These are phyloP conservation scores for Pseudomugil tenellus DNA, from an alignment of 2,797 vertebrate species.

Conservation along the genomic window DNA sequence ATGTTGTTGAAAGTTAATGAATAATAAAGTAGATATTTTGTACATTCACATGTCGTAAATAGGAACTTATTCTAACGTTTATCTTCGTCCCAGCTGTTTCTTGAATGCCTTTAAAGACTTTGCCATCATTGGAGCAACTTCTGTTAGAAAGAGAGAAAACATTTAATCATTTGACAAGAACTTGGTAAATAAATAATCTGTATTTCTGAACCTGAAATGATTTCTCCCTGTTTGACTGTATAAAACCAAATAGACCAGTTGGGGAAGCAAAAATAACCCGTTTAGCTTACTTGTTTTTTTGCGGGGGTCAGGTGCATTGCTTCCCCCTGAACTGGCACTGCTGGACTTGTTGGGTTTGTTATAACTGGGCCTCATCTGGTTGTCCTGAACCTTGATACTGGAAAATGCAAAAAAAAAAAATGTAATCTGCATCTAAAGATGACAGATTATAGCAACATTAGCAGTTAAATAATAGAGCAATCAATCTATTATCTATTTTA, in stretches of 20 bases:
- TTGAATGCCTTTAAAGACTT: constrained; percentile 88
- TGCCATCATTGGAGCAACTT: constrained; percentile 90
- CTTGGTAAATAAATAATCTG: neutral
- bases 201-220: neutral
- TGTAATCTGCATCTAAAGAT: neutral
- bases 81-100: constrained; percentile 82
- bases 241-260: neutral
- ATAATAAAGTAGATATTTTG: constrained; percentile 35
- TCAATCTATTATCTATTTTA: constrained; percentile 49
- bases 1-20: constrained; percentile 44
- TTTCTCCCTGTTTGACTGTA: neutral
- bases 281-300: constrained; percentile 85
- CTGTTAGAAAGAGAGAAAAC: constrained; percentile 63
- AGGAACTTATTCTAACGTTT: constrained; percentile 40
- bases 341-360: constrained; percentile 59
- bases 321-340: constrained; percentile 45
- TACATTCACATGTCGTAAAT: constrained; percentile 25
- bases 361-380: constrained; percentile 47
- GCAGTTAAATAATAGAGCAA: constrained; percentile 23
- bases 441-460: constrained; percentile 6
- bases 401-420: neutral
- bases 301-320: constrained; percentile 77
- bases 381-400: constrained; percentile 73
- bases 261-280: neutral
- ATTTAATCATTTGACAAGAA: neutral